Evolutionary conservation across 2,888 invertebrate genomes (phyloP), one percentile per base, ranked within the genome.

Genomic region (Lordiphosa andalusiaca): DNA sequence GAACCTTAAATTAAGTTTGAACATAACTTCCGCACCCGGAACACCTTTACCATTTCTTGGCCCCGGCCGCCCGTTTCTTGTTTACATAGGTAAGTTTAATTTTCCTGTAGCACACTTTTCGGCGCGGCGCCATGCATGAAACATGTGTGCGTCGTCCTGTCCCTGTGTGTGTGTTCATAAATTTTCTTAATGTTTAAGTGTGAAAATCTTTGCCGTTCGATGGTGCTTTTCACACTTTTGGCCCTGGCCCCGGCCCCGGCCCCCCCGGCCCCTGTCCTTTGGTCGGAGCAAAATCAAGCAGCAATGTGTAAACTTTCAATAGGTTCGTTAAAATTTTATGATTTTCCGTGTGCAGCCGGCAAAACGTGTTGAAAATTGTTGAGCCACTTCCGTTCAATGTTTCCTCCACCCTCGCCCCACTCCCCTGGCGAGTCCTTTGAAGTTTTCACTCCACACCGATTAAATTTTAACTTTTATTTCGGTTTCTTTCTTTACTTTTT

Each of bases 1-100:
- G 88, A 87, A 88, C 87, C 86, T 80, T 86, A 87, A 87, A 88
- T 88, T 88, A 87, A 88, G 87, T 87, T 85, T 87, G 82, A 87
- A 83, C 87, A 78, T 85, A 86, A 78, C 80, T 80, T 85, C 75
- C 73, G 55, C 65, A 25, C 36, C 25, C 40, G 33, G 62, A 53
- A 50, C 61, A 54, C 52, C 78, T 66, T 74, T 71, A 54, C 52
- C 78, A 64, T 74, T 69, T 71, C 69, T 69, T 66, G 54, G 58
- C 44, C 53, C 53, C 49, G 57, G 53, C 16, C 2, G 16, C 56
- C 51, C 50, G 55, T 59, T 55, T 55, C 71, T 65, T 87, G 85
- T 85, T 87, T 87, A 72, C 81, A 81, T 85, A 80, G 80, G 77
- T 80, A 81, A 86, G 82, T 86, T 87, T 86, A 82, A 87, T 86